A percentile compares a stretch with the other conserved stretches of the same genome.
These are phyloP conservation scores for Lagria hirta DNA, from an alignment of 2,888 invertebrate genomes.

Conservation along the genomic window DNA sequence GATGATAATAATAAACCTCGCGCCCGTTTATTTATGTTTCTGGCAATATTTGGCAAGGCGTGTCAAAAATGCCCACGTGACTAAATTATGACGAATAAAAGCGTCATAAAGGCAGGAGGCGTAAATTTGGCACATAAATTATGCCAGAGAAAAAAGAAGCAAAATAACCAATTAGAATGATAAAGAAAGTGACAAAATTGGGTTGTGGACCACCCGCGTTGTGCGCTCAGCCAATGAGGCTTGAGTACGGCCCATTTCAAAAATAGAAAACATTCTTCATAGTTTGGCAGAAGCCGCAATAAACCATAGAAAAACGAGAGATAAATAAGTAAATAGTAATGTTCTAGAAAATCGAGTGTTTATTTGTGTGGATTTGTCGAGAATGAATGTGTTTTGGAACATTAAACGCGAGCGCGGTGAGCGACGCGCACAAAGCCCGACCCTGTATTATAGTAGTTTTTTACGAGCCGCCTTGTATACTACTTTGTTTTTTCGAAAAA, in stretches of 20 bases:
- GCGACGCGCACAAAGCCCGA: slow-evolving; percentile 31
- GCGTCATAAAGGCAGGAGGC: too few species aligned
- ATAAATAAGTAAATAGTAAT: slow-evolving; percentile 54
- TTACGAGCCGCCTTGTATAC: slow-evolving; percentile 25
- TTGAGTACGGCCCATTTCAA: slow-evolving; percentile 39
- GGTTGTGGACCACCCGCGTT: slow-evolving; percentile 43
- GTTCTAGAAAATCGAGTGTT: slow-evolving; percentile 54
- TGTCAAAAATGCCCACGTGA: too few species aligned
- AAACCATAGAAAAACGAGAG: slow-evolving; percentile 46
- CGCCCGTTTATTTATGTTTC: too few species aligned
- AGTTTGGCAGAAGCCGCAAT: slow-evolving; percentile 45
- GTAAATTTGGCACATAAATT: too few species aligned
- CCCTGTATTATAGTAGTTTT: slow-evolving; percentile 20
- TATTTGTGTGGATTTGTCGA: too few species aligned
- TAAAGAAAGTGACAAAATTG: too few species aligned
- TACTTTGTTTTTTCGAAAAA: too few species aligned
- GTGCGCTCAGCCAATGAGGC: slow-evolving; percentile 37
- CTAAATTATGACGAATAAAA: too few species aligned
- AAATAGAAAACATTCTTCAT: slow-evolving; percentile 51
- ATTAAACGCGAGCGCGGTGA: slow-evolving; percentile 44
- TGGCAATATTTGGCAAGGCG: too few species aligned
- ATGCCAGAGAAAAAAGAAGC: too few species aligned
- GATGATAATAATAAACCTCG: too few species aligned
- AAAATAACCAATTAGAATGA: too few species aligned
- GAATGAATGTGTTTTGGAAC: slow-evolving; percentile 51